phyloP scores from a whole-genome alignment of 2,888 invertebrate species.

The Fabriciana adippe region DNA sequence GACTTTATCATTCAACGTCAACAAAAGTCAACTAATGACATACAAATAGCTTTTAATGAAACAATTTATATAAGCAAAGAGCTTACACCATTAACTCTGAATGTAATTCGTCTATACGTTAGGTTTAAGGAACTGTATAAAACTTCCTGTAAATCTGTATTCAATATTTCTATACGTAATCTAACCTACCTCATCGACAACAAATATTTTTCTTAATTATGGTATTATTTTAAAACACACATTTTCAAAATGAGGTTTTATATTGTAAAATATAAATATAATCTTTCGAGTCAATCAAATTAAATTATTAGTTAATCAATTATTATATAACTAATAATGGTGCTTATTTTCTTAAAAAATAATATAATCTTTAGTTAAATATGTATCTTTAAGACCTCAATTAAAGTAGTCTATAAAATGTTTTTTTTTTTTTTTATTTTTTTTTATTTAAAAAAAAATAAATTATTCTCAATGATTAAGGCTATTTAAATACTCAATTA shows the following conservation, averaged over 20 bases:
- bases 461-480: too few species aligned
- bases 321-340: too few species aligned
- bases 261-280: not conserved
- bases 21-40: too few species aligned
- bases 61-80: conserved; percentile 13
- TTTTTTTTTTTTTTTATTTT: not conserved
- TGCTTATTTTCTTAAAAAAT: not conserved
- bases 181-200: conserved; percentile 27
- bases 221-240: not conserved
- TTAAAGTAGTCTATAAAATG: not conserved
- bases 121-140: conserved; percentile 8
- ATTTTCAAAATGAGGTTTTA: not conserved
- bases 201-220: conserved; percentile 3
- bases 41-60: conserved; percentile 3
- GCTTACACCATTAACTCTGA: conserved; percentile 15
- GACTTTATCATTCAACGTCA: too few species aligned
- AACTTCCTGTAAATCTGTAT: conserved; percentile 3
- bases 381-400: too few species aligned
- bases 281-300: too few species aligned
- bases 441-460: too few species aligned
- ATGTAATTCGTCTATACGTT: not conserved
- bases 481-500: not conserved
- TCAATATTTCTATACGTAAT: conserved; percentile 17
- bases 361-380: not conserved
- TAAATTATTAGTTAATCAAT: too few species aligned